A percentile compares a stretch with the other conserved stretches of the same genome.
phyloP scores from a whole-genome alignment of 64 coral and sea anemone genomes.

The Porites australiensis region DNA sequence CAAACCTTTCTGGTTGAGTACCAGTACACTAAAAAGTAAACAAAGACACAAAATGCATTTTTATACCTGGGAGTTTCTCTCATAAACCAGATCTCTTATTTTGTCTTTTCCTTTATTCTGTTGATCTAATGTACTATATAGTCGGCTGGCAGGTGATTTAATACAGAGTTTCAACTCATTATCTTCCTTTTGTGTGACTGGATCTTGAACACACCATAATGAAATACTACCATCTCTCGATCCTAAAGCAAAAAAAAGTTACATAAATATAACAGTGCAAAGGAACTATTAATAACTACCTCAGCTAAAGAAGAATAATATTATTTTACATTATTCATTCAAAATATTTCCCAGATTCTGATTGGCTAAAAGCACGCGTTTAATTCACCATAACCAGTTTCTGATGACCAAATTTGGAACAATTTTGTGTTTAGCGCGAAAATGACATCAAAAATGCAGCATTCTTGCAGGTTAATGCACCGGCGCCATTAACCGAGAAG shows the following conservation, averaged over 20 bases:
- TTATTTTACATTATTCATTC: no score
- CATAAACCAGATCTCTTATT: conserved; percentile 84
- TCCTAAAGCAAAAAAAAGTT: conserved; percentile 4
- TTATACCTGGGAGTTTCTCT: conserved; percentile 70
- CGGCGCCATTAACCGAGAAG: no score
- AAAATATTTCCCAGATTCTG: no score
- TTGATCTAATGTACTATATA: conserved; percentile 41
- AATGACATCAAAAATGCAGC: no score
- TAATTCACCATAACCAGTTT: no score
- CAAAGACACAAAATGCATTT: background rate
- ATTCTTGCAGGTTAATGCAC: no score
- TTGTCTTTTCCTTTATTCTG: conserved; percentile 48
- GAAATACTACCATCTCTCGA: conserved; percentile 80
- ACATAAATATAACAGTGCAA: no score
- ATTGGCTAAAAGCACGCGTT: no score
- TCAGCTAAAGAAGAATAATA: no score
- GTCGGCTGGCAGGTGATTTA: conserved; percentile 13
- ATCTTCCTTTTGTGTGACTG: background rate
- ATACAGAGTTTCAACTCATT: conserved; percentile 24
- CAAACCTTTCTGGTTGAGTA: background rate
- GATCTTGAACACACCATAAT: conserved; percentile 57
- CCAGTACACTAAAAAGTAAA: background rate
- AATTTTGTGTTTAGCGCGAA: no score
- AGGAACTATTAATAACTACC: no score
- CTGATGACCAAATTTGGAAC: no score